A percentile compares a stretch with the other conserved stretches of the same genome.
Evolutionary conservation across 2,797 vertebrate species (phyloP).

Genomic region (Australoheros facetus): DNA sequence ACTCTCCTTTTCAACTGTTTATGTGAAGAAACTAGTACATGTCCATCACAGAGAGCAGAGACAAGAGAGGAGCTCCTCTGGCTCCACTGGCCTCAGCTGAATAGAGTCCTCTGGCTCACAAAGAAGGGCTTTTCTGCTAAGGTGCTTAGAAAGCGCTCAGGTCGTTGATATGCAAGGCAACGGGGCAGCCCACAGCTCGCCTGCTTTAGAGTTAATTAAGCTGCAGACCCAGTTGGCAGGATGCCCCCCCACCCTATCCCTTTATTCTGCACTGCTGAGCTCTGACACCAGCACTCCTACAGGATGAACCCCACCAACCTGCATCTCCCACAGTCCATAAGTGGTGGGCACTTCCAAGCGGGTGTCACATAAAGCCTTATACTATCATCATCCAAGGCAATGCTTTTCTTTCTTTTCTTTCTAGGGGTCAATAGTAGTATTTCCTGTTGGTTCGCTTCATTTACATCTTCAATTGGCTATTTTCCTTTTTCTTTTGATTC

Average conservation of each 20-base stretch:
- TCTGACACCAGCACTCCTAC: conserved; percentile 66
- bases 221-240: conserved; percentile 75
- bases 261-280: conserved; percentile 46
- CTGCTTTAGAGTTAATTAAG: conserved; percentile 82
- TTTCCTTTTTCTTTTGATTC: conserved; percentile 3
- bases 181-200: conserved; percentile 75
- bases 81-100: conserved; percentile 54
- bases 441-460: background rate
- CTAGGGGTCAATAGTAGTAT: background rate
- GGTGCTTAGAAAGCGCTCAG: conserved; percentile 80
- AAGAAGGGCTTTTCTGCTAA: conserved; percentile 84
- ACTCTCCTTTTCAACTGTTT: conserved; percentile 44
- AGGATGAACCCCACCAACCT: conserved; percentile 32
- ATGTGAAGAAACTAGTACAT: conserved; percentile 40
- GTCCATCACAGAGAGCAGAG: conserved; percentile 41
- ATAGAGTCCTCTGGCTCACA: conserved; percentile 77
- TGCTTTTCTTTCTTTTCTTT: background rate
- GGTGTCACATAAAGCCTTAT: background rate
- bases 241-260: conserved; percentile 40
- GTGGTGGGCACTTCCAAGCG: conserved; percentile 25
- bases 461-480: background rate
- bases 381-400: conserved; percentile 6
- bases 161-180: conserved; percentile 89
- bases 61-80: conserved; percentile 63
- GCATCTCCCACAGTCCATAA: conserved; percentile 18